Conservation (phyloP, 1,140 invertebrate species). For the Phenacoccus solenopsis region DNA sequence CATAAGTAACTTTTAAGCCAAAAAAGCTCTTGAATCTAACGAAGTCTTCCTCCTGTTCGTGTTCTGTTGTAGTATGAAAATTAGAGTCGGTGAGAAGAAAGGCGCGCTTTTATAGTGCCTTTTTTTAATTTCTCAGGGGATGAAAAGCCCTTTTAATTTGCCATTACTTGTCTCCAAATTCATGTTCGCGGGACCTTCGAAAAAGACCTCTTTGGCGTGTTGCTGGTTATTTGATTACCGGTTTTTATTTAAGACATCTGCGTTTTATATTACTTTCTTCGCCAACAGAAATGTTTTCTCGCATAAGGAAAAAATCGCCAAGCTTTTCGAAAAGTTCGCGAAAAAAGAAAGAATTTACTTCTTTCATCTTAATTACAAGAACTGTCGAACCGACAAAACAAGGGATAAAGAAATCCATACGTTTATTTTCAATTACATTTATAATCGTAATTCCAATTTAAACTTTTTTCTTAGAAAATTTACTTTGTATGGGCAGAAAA, state of each 20-base stretch:
- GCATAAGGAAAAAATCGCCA: background rate
- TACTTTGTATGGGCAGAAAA: background rate
- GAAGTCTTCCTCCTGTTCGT: background rate
- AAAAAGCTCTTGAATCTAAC: constrained; percentile 4
- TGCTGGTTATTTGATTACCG: background rate
- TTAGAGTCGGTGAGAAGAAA: constrained; percentile 4
- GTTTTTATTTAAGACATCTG: constrained; percentile 17
- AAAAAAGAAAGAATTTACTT: constrained; percentile 1
- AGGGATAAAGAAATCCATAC: background rate
- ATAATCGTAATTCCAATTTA: background rate
- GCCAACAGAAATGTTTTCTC: constrained; percentile 4
- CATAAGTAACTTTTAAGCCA: too few species aligned
- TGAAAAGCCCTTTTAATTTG: constrained; percentile 14
- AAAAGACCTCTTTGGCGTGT: constrained; percentile 9
- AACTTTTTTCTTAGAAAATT: background rate
- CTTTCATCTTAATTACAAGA: constrained; percentile 11
- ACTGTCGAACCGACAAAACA: background rate
- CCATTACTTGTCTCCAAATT: constrained; percentile 13
- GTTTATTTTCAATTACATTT: background rate
- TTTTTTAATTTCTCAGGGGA: constrained; percentile 14
- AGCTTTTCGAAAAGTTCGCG: background rate
- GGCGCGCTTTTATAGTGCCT: background rate
- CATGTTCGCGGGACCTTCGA: background rate
- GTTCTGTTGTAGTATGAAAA: background rate
- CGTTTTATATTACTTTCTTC: constrained; percentile 6